These are phyloP conservation scores for Wasmannia auropunctata DNA, from an alignment of 1,140 invertebrate genomes.

Conservation along the genomic window DNA sequence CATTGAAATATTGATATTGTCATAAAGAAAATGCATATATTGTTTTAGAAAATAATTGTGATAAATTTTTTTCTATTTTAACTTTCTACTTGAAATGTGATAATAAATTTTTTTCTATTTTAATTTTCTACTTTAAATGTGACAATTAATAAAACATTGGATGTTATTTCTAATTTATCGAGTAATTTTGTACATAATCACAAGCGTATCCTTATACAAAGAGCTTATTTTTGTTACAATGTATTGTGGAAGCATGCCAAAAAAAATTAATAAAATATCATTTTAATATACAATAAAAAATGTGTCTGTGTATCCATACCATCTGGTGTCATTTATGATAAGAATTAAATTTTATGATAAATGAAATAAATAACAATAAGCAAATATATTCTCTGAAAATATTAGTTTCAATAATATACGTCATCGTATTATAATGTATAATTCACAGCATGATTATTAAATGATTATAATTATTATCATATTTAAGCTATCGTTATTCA, in stretches of 20 bases:
- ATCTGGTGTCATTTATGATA: not conserved
- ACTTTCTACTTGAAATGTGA: not conserved
- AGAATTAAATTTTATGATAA: slow-evolving; percentile 5
- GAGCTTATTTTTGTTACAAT: slow-evolving; percentile 8
- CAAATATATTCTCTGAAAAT: not conserved
- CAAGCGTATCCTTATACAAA: not conserved
- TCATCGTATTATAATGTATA: not conserved
- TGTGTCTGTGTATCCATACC: not conserved
- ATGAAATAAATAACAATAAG: not conserved
- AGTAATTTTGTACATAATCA: slow-evolving; percentile 10
- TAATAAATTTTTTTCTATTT: no score
- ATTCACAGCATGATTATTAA: no score
- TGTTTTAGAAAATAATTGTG: not conserved
- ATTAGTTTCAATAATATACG: slow-evolving; percentile 21
- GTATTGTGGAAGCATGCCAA: slow-evolving; percentile 5
- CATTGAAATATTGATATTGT: slow-evolving; percentile 6
- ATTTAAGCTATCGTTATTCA: no score
- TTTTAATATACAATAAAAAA: slow-evolving; percentile 1
- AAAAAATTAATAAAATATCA: slow-evolving; percentile 21
- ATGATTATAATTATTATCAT: not conserved
- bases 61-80: slow-evolving; percentile 2
- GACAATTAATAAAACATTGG: not conserved
- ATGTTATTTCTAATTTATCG: slow-evolving; percentile 2
- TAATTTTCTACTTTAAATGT: not conserved
- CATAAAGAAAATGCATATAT: not conserved